Evolutionary conservation across 2,888 invertebrate genomes (phyloP), one percentile per base, ranked within the genome.

Genomic region (Chrysodeixis includens): DNA sequence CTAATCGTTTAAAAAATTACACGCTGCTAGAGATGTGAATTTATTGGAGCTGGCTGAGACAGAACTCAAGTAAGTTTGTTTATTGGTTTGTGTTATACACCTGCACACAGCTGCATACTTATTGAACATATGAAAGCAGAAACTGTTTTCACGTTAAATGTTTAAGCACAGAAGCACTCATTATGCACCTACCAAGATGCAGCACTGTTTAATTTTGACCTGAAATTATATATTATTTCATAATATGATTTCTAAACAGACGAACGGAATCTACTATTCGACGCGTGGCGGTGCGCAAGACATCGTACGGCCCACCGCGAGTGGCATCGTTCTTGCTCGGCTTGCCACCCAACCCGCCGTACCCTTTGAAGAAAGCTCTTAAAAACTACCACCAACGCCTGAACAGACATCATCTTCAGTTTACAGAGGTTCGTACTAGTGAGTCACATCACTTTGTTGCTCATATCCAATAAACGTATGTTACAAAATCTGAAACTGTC

Each of bases 291-390:
- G 60, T 82, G 0, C 86, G 90, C 40, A 90, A 88, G 46, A 10
- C 83, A 1, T 89, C 93, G 0, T 92, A 88, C 84, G 94, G 91
- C 1, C 92, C 92, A 0, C 93, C 94, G 0, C 86, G 90, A 3
- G 87, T 93, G 0, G 94, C 95, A 0, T 94, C 95, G 0, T 94
- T 95, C 72, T 77, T 95, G 20, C 86, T 95, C 0, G 94, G 94
- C 0, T 72, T 95, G 20, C 95, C 95, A 0, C 92, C 94, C 0
- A 77, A 78, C 0, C 92, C 90, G 0, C 92, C 95, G 9, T 92
- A 94, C 76, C 88, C 93, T 0, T 79, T 95, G 18, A 93, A 92
- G 71, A 94, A 94, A 75, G 94, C 94, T 0, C 80, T 95, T 1
- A 81, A 87, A 8, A 92, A 93, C 75, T 95, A 95, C 78, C 81